Evolutionary conservation across 2,113 vertebrate genomes (phyloP), one percentile per base, ranked within the genome.

Genomic region (Recurvirostra avosetta): DNA sequence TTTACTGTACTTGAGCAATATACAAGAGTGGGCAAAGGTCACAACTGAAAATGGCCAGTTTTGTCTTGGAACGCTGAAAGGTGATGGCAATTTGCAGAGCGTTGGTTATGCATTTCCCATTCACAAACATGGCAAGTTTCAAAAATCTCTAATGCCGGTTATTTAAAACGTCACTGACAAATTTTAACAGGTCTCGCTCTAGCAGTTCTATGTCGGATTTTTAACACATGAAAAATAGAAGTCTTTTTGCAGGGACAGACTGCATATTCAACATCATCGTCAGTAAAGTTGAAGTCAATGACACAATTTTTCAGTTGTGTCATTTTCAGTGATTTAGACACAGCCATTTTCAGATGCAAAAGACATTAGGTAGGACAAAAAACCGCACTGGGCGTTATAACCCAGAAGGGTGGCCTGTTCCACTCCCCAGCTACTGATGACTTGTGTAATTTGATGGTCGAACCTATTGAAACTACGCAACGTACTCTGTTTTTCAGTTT

Each of bases 401-500:
- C 58, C 53, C 78, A 53, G 32, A 62, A 49, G 53, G 50, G 55
- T 30, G 56, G 38, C 83, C 55, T 50, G 67, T 53, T 84, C 56
- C 58, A 21, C 72, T 74, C 67, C 70, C 80, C 63, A 53, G 1
- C 88, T 71, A 18, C 67, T 62, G 62, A 70, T 11, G 52, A 40
- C 23, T 94, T 92, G 76, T 1, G 17, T 73, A 90, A 93, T 85
- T 50, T 27, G 45, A 91, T 55, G 81, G 79, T 90, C 63, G 79
- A 92, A 50, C 66, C 81, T 94, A 85, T 12, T 88, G 90, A 87
- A 90, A 79, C 68, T 43, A 63, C 61, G 43, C 74, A 87, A 26
- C 53, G 9, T 74, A 25, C 29, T 68, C 89, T 92, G 94, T 96
- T 96, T 95, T 94, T 86, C 89, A 74, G 10, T 72, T 83, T 86